Base-by-base conservation (phyloP, 2,113 vertebrate species). In the Tenrec ecaudatus region DNA sequence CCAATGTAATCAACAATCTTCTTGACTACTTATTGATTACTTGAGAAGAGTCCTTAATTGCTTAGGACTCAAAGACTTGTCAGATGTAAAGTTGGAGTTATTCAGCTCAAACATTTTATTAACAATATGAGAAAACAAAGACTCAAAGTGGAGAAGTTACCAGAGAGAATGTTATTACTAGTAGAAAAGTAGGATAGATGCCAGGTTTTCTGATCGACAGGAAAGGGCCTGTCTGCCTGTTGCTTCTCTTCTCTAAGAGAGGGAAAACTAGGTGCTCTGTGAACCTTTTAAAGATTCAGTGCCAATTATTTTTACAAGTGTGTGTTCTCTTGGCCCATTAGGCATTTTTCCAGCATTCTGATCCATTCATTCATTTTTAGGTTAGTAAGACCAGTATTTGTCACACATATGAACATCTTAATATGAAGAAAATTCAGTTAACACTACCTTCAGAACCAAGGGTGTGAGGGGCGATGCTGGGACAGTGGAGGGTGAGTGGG, bases 371-470 rank as follows among this genome's bases (percentile, higher is more conserved):
- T 96, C 66, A 89, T 43, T 82, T 82, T 94, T 58, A 84, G n/a
- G 17, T 93, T 93, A 81, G 22, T 36, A 88, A 88, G 27, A 81
- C 29, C 47, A 88, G 69, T 11, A 66, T 90, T 89, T 85, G 76
- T 79, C 86, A 95, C 15, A 93, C 10, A 85, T 81, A 78, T 83
- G 84, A 97, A 78, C 43, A 19, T 93, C 40, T 53, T 88, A 88
- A 27, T 81, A 66, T 92, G 64, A 86, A 93, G 94, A 62, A 86
- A 86, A 25, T 83, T 66, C 76, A 94, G 57, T 86, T 94, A 92
- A 84, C n/a, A n/a, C n/a, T n/a, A n/a, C n/a, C n/a, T n/a, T n/a
- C n/a, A n/a, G n/a, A n/a, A n/a, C n/a, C n/a, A n/a, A n/a, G n/a
- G n/a, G n/a, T n/a, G n/a, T n/a, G n/a, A n/a, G n/a, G n/a, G n/a